Evolutionary conservation across 2,888 invertebrate species (phyloP).

Genomic region (Drosophila basisetae): DNA sequence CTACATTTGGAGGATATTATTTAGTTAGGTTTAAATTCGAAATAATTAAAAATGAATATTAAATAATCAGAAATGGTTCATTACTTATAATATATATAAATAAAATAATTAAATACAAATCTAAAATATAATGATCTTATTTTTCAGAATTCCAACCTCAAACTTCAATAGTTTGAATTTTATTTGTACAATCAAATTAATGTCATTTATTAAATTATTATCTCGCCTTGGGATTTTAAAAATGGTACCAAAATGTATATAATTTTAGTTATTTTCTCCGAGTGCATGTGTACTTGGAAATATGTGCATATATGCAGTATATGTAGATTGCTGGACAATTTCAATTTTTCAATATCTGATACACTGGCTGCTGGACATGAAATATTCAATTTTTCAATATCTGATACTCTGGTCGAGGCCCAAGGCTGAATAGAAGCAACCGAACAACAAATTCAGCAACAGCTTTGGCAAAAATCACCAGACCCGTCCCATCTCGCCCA

Average conservation of each 20-base stretch:
- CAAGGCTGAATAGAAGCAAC: conserved; percentile 46
- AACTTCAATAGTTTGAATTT: background rate
- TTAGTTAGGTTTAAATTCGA: background rate
- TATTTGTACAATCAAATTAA: background rate
- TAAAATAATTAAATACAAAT: background rate
- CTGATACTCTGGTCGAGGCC: conserved; percentile 61
- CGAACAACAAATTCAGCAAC: conserved; percentile 35
- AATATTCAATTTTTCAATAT: conserved; percentile 81
- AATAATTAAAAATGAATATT: background rate
- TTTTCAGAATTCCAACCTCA: background rate
- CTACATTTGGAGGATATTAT: background rate
- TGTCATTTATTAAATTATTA: background rate
- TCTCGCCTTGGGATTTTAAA: background rate
- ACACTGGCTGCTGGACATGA: conserved; percentile 58
- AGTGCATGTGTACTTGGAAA: conserved; percentile 23
- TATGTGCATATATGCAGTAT: conserved; percentile 6
- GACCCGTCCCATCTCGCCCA: conserved; percentile 20
- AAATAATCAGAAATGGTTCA: background rate
- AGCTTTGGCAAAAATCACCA: conserved; percentile 76
- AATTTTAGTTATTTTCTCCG: background rate
- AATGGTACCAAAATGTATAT: background rate
- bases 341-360: conserved; percentile 81
- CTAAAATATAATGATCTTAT: background rate
- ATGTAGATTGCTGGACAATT: conserved; percentile 61
- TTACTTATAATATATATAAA: too few relatives aligned